Evolutionary conservation across 2,113 vertebrate genomes (phyloP).

Genomic region (Sporophila hypoxantha): DNA sequence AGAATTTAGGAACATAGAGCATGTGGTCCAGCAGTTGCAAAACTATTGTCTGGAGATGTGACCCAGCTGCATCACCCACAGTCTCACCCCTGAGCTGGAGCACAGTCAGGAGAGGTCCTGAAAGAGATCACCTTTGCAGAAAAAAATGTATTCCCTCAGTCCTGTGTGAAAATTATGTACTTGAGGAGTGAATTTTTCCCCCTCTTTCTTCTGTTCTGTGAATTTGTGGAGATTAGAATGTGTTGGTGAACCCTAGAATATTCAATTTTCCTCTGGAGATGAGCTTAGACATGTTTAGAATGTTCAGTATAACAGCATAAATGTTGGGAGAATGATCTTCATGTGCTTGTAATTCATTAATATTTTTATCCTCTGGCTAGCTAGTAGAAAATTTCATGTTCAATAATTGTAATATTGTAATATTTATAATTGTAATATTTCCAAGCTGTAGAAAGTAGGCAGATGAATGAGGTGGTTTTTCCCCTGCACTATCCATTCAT

Average conservation of each 20-base stretch:
- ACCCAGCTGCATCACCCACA: background rate
- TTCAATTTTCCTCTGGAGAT: background rate
- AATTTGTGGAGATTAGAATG: background rate
- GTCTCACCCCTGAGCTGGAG: background rate
- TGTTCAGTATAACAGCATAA: background rate
- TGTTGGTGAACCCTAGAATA: background rate
- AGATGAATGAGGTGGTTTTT: background rate
- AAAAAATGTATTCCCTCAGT: background rate
- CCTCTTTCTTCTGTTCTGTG: background rate
- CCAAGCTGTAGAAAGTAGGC: background rate
- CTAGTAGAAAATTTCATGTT: background rate
- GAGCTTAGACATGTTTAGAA: background rate
- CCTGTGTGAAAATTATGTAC: background rate
- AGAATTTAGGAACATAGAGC: background rate
- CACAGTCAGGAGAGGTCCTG: background rate
- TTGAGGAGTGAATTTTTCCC: background rate
- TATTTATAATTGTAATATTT: too few species aligned
- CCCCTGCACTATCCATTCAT: background rate
- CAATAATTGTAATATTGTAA: background rate
- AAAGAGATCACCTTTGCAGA: background rate
- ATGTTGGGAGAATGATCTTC: background rate
- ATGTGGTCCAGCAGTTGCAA: background rate
- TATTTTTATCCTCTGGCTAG: background rate
- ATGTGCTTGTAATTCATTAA: background rate
- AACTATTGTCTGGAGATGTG: background rate